Percentiles rank a stretch among this genome's conserved stretches.
These are phyloP conservation scores for Fragum fragum DNA, from an alignment of 2,888 invertebrate genomes.

Conservation along the genomic window DNA sequence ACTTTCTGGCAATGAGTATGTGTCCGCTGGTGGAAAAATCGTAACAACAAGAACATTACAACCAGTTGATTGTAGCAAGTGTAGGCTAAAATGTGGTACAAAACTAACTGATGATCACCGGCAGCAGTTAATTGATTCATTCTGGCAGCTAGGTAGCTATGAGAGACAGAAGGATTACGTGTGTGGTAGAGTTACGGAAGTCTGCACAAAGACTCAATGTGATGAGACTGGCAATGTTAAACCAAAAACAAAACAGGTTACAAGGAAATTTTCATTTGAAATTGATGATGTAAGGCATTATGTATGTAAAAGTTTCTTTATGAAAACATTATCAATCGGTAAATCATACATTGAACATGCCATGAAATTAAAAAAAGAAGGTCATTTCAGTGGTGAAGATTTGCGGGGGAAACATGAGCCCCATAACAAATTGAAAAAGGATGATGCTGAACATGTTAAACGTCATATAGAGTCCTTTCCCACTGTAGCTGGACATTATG, in stretches of 20 bases:
- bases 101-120: constrained; percentile 36
- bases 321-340: constrained; percentile 46
- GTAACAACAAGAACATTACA: constrained; percentile 26
- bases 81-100: constrained; percentile 39
- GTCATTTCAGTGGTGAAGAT: constrained; percentile 35
- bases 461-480: constrained; percentile 63
- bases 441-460: constrained; percentile 22
- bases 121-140: constrained; percentile 35
- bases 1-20: constrained; percentile 47
- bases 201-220: constrained; percentile 32
- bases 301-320: constrained; percentile 55
- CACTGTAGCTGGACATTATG: constrained; percentile 54
- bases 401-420: constrained; percentile 41
- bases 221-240: constrained; percentile 9
- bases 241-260: constrained; percentile 29
- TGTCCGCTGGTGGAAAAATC: constrained; percentile 31
- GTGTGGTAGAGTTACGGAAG: constrained; percentile 36
- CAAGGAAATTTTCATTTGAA: constrained; percentile 29
- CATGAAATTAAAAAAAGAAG: constrained; percentile 34
- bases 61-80: constrained; percentile 25
- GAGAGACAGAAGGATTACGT: constrained; percentile 54
- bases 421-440: constrained; percentile 36
- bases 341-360: constrained; percentile 47
- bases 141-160: constrained; percentile 38
- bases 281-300: constrained; percentile 16